Conservation (phyloP, 2,888 invertebrate species). For the Prenolepis imparis region DNA sequence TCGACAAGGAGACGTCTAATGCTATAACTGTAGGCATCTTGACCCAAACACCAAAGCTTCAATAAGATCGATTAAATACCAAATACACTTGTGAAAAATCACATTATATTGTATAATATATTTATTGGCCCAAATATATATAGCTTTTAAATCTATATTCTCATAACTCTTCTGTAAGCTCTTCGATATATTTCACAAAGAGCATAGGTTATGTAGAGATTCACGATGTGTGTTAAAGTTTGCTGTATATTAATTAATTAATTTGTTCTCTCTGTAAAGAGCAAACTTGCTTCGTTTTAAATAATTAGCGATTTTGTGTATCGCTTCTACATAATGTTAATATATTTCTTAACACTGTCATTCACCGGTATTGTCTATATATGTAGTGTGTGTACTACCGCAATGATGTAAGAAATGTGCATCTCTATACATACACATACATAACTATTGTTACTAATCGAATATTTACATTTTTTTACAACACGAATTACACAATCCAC, state of each 20-base stretch:
- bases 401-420: too few species aligned
- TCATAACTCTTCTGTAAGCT: constrained; percentile 4
- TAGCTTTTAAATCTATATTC: not conserved
- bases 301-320: not conserved
- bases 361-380: not conserved
- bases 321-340: not conserved
- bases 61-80: not conserved
- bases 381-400: too few species aligned
- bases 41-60: not conserved
- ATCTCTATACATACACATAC: too few species aligned
- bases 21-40: constrained; percentile 92
- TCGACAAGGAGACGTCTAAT: constrained; percentile 91
- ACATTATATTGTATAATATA: constrained; percentile 1
- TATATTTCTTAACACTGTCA: not conserved
- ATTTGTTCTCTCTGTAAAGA: not conserved
- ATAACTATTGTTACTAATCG: too few species aligned
- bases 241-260: not conserved
- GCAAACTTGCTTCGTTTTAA: not conserved
- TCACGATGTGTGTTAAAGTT: not conserved
- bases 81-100: not conserved
- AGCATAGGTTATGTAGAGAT: not conserved
- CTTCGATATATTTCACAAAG: not conserved
- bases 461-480: too few species aligned
- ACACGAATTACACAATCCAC: too few species aligned
- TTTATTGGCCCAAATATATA: not conserved